Percentiles rank a stretch among this genome's conserved stretches.
phyloP scores from a whole-genome alignment of 2,113 vertebrate genomes.

The Chaetorhynchus papuensis region DNA sequence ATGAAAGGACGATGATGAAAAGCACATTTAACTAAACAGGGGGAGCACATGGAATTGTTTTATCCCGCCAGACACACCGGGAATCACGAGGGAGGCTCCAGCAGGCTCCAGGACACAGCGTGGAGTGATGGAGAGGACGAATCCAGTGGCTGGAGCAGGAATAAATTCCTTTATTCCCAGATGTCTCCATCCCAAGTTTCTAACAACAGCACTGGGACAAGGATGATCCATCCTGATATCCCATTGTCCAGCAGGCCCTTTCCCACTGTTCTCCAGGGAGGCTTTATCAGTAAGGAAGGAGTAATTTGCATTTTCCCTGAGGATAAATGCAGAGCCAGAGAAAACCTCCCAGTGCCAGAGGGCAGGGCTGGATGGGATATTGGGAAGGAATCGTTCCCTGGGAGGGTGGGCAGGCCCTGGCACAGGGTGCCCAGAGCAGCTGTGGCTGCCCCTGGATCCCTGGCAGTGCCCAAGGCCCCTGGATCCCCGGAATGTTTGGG shows the following conservation, averaged over 20 bases:
- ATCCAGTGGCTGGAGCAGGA: neutral
- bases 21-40: neutral
- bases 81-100: neutral
- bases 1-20: neutral
- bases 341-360: neutral
- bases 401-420: neutral
- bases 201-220: neutral
- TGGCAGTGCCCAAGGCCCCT: neutral
- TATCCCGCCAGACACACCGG: neutral
- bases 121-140: neutral
- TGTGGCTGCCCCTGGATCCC: neutral
- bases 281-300: neutral
- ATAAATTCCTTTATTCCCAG: neutral
- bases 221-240: neutral
- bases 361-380: fast-evolving
- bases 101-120: neutral
- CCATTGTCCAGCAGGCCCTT: neutral
- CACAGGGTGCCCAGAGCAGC: neutral
- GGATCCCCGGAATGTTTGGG: neutral
- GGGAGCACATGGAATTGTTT: neutral
- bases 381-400: neutral
- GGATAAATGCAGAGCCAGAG: neutral
- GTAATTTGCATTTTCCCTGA: neutral
- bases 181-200: neutral
- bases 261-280: neutral